Conservation (phyloP, 2,888 invertebrate species). For the Odiellus spinosus region DNA sequence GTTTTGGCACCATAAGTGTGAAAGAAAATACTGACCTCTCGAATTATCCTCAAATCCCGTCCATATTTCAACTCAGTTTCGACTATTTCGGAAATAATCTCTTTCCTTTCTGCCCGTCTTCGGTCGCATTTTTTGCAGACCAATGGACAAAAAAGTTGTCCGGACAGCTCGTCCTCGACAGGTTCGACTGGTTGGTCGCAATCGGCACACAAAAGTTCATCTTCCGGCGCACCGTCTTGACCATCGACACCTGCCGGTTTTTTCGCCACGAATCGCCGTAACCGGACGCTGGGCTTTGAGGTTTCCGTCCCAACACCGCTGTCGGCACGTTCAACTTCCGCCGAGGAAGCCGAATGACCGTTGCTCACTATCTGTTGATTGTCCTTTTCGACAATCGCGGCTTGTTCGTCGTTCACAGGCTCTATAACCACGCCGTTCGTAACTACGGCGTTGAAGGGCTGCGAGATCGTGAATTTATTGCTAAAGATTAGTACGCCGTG, state of each 20-base stretch:
- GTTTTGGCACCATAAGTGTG: neutral
- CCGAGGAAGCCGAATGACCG: constrained; percentile 20
- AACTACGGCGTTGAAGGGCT: no score
- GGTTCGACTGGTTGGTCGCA: constrained; percentile 67
- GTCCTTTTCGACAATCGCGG: no score
- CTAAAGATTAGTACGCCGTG: no score
- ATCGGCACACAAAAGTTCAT: constrained; percentile 48
- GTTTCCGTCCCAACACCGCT: constrained; percentile 86
- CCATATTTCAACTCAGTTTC: constrained; percentile 94
- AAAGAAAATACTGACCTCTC: constrained; percentile 43
- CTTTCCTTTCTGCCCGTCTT: constrained; percentile 73
- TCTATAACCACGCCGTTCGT: no score
- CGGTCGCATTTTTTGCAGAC: constrained; percentile 70
- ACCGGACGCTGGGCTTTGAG: constrained; percentile 55
- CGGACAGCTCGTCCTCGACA: constrained; percentile 35
- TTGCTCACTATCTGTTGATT: no score
- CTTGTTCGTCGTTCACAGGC: no score
- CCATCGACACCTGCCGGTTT: constrained; percentile 40
- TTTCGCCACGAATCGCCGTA: constrained; percentile 9
- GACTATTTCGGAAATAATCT: constrained; percentile 84
- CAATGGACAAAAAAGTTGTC: constrained; percentile 10
- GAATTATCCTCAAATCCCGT: constrained; percentile 73
- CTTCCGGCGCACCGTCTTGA: constrained; percentile 29
- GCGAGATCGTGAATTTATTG: no score
- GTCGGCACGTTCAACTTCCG: constrained; percentile 76